A percentile compares a stretch with the other conserved stretches of the same genome.
Conservation (phyloP, 37 sponge, comb jelly and placozoan species). For the Agelas oroides region DNA sequence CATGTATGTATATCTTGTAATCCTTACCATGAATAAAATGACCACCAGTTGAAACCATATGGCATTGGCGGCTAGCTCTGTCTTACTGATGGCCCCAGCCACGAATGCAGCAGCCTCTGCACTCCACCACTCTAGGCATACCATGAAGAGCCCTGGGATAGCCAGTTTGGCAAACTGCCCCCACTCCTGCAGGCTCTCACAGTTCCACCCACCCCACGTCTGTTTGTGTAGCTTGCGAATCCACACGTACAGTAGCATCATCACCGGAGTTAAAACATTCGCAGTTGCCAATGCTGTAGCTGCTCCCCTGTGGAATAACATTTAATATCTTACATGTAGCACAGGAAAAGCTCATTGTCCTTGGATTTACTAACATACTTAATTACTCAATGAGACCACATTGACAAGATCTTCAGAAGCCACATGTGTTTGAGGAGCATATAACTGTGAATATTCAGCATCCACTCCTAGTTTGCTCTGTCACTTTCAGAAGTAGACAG, state of each 20-base stretch:
- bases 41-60: constrained; percentile 20
- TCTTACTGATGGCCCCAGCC: constrained; percentile 26
- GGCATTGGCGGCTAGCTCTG: constrained; percentile 29
- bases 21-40: constrained; percentile 47
- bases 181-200: constrained; percentile 56
- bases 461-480: too few species aligned
- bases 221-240: constrained; percentile 19
- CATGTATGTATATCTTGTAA: constrained; percentile 7
- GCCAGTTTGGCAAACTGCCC: constrained; percentile 18
- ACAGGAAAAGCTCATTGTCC: too few species aligned
- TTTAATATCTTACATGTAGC: too few species aligned
- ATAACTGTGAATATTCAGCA: too few species aligned
- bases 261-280: background rate
- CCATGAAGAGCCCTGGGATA: constrained; percentile 49
- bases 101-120: constrained; percentile 47
- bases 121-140: constrained; percentile 39
- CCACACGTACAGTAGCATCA: constrained; percentile 34
- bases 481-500: too few species aligned
- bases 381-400: too few species aligned
- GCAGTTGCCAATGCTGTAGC: constrained; percentile 2
- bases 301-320: constrained; percentile 30
- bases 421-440: too few species aligned
- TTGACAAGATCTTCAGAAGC: too few species aligned
- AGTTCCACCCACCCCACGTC: constrained; percentile 70
- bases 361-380: too few species aligned